Evolutionary conservation across 2,797 vertebrate genomes (phyloP), one percentile per base, ranked within the genome.

Genomic region (Gymnoscopelus microlampas): DNA sequence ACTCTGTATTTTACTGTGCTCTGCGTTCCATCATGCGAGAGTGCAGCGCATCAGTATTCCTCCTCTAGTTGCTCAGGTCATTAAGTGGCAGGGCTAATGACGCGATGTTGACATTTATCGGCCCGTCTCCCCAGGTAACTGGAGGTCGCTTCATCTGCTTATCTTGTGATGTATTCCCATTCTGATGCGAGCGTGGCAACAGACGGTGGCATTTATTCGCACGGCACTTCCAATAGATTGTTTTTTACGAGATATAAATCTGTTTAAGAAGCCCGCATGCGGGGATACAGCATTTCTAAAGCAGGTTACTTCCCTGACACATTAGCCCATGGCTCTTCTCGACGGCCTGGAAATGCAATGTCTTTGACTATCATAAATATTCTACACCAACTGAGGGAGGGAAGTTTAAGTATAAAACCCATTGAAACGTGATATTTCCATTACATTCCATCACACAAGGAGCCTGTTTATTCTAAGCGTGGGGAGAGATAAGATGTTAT

Each of bases 221-320:
- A 12, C 35, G 1, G 11, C 13, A 15, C 69, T 63, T 87, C 64
- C 71, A 78, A 59, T 66, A 73, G 77, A 82, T 87, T 76, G 76
- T 78, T 79, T 87, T 78, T 87, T 85, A 85, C 85, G 87, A 86
- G 76, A 76, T 75, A 84, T 89, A 81, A 89, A 92, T 88, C 81
- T 74, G 76, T 89, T 89, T 83, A 78, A 85, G 80, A 71, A 73
- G 79, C 80, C 32, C 32, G 1, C 68, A 65, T 69, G 79, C 79
- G 60, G 78, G 79, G 79, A 83, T 64, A 77, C 74, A 82, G 74
- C 65, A 77, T 74, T 80, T 72, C 70, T 61, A 44, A 76, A 78
- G 79, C 73, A 67, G 51, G 67, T 74, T 57, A 70, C 79, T 79
- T 78, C 77, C 60, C 63, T 54, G 56, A 61, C 68, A 68, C 60